phyloP scores from a whole-genome alignment of 2,797 vertebrate species.

The Crenichthys baileyi region DNA sequence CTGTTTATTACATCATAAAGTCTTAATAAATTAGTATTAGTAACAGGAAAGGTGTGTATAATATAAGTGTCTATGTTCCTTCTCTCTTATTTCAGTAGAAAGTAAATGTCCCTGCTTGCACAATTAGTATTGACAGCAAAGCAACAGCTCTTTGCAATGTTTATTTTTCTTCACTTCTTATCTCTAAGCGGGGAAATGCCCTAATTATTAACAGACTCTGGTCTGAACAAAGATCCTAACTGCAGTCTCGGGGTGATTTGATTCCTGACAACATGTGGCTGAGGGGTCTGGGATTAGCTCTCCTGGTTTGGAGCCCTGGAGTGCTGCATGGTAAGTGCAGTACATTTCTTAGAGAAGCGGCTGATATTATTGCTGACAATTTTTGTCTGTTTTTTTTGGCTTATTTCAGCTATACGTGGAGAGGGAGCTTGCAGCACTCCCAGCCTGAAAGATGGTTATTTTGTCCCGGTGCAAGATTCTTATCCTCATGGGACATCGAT shows the following conservation, averaged over 20 bases:
- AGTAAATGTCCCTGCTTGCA: background rate
- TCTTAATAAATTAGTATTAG: background rate
- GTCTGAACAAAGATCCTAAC: background rate
- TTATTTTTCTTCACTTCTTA: conserved; percentile 42
- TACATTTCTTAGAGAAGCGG: background rate
- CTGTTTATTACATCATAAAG: background rate
- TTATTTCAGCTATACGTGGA: conserved; percentile 19
- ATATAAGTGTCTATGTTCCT: background rate
- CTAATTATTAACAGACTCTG: conserved; percentile 51
- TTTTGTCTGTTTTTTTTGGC: background rate
- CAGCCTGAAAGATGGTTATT: conserved; percentile 15
- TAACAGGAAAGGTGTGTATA: background rate
- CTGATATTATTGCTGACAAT: background rate
- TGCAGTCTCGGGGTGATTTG: conserved; percentile 19
- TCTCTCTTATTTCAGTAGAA: background rate
- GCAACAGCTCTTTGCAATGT: conserved; percentile 18
- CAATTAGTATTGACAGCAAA: background rate
- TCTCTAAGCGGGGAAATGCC: conserved; percentile 4
- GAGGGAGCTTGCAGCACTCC: background rate
- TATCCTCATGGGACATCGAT: rapidly evolving
- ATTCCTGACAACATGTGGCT: conserved; percentile 35
- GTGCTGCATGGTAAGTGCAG: conserved; percentile 36
- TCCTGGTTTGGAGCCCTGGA: conserved; percentile 38
- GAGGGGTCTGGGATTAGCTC: conserved; percentile 29
- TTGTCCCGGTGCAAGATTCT: rapidly evolving